Base-by-base conservation (phyloP, 2,113 vertebrate genomes). In the Platichthys stellatus region DNA sequence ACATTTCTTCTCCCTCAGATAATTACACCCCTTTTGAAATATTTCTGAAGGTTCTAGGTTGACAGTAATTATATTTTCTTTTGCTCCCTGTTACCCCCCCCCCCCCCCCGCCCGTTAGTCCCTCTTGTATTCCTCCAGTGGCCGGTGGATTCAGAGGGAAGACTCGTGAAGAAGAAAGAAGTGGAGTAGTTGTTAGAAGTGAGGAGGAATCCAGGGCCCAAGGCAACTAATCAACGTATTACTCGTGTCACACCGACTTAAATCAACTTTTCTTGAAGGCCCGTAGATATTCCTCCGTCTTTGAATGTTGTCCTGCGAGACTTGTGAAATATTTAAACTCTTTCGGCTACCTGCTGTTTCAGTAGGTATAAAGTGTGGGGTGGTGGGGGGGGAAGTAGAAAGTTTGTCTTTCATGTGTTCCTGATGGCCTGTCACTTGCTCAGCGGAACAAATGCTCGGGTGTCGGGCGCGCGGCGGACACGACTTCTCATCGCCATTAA, bases 211-310 rank as follows among this genome's bases (percentile, higher is more conserved):
- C 64, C 75, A 23, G 66, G 91, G 88, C 73, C 90, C 62, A 58
- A 1, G 84, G 91, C 90, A 94, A 78, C 90, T 93, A 91, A 93
- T 94, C 91, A 94, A 84, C 90, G 90, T 80, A 74, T 88, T 92
- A 90, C 93, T 92, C 21, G 85, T 89, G 89, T 92, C 90, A 89
- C 94, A 65, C 70, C 88, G 87, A 90, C 90, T 89, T 91, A 85
- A 85, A 92, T 82, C 89, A 85, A 82, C 70, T 65, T 60, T 74
- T 66, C 82, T 84, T 56, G 74, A 84, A 77, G 72, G 1, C 73
- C 71, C 54, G 71, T 60, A 66, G 84, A 83, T 74, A 53, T 84
- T 76, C 86, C 59, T 35, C 77, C 71, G 69, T 70, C 91, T 93
- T 92, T 94, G 89, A 92, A 78, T 83, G 59, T 43, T 1, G 79